Evolutionary conservation across 2,113 vertebrate genomes (phyloP), one percentile per base, ranked within the genome.

Genomic region (Dipodomys stephensi): DNA sequence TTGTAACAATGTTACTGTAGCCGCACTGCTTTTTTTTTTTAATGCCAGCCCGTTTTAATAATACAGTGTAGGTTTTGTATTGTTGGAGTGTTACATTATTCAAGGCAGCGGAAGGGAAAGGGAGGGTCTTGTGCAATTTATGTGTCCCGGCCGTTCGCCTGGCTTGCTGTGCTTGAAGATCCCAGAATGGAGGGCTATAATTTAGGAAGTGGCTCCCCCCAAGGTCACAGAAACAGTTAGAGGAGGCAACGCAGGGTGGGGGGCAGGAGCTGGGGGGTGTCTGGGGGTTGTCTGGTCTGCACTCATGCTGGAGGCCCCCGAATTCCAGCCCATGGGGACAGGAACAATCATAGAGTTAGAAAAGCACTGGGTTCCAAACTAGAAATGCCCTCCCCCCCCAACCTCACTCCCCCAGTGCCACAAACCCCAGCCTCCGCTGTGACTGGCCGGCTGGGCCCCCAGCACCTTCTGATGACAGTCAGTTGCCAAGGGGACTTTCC

Each of bases 131-230:
- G 22, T 81, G 95, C 88, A 90, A 95, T 87, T 91, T 73, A 44
- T 49, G 87, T 87, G 95, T 94, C 92, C 93, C 91, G 53, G 53
- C 35, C 0, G 64, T 0, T 57, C 83, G 65, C 53, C 53, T 57
- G 11, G 53, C 53, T 57, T 4, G 12, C 53, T 57, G 83, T 80
- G 88, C 78, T 95, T 87, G 73, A 93, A 53, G 92, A 77, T 85
- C 32, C 84, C 57, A 22, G 35, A 65, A 67, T 32, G 16, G 83
- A 94, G 93, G 94, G 90, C 78, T 93, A 60, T 96, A 79, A 93
- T 96, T 97, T 96, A 57, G 92, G 95, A 96, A 89, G 90, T n/a
- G 53, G 69, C 92, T 87, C 92, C 90, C 93, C 83, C 71, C 88
- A 87, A 94, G 96, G 94, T 90, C 32, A 16, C 64, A 44, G 73